Base-by-base conservation (phyloP, 1,140 invertebrate genomes). In the Drosophila repletoides region DNA sequence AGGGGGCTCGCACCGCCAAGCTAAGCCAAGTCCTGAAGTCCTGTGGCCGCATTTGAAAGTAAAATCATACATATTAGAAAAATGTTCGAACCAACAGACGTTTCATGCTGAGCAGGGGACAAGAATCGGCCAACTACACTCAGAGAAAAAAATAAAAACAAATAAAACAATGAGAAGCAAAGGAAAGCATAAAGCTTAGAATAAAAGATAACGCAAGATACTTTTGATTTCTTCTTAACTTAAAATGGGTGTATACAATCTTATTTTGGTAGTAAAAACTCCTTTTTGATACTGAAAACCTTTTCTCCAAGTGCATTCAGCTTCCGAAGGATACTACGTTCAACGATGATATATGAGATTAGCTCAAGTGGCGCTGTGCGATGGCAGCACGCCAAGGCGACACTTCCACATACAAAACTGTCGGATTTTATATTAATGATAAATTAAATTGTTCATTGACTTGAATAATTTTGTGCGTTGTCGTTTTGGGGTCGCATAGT, bases 391-490 rank as follows among this genome's bases (percentile, higher is more conserved):
- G 79, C 79, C 79, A 83, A 70, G 68, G 56, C 74, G 79, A 84
- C 79, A 83, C 76, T 75, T 66, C 12, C 33, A 34, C 53, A 66
- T 48, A 66, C 53, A 70, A 64, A 59, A 70, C 56, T 84, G 79
- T 84, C 80, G 67, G 80, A 79, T 86, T 86, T 86, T 86, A 86
- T 86, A 86, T 86, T 86, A 86, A 86, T 86, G 80, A 86, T 86
- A 86, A 86, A 86, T 86, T 86, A 86, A 86, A 86, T 86, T 86
- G 80, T 86, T 86, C 80, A 86, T 86, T 86, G 80, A 86, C 80
- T 86, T 86, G 80, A 86, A 86, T 86, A 86, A 86, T 86, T 86
- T 76, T 86, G 72, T 86, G 80, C 71, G 73, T 77, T 70, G 76
- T 76, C 79, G 73, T 52, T 73, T 55, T 40, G 72, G 69, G 72